phyloP scores from a whole-genome alignment of 2,797 vertebrate species.

The Helarctos malayanus region DNA sequence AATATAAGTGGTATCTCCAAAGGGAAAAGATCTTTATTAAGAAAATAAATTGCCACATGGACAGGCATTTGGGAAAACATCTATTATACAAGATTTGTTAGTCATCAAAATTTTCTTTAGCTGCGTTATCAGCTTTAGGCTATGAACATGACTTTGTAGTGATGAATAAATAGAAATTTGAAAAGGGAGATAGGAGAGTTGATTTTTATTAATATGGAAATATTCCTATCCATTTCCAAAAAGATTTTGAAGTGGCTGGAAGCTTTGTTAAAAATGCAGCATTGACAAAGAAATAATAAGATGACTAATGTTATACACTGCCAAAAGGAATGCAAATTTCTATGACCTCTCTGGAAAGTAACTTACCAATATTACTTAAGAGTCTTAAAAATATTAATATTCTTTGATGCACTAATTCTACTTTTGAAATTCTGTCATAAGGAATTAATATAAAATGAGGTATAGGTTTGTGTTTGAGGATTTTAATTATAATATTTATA shows the following conservation, averaged over 20 bases:
- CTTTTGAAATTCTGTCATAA: slow-evolving; percentile 26
- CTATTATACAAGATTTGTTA: slow-evolving; percentile 60
- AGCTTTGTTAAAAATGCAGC: slow-evolving; percentile 69
- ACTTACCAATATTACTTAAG: slow-evolving; percentile 38
- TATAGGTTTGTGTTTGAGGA: slow-evolving; percentile 5
- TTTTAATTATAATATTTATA: slow-evolving; percentile 36
- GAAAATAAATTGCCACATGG: slow-evolving; percentile 65
- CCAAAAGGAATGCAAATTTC: not conserved
- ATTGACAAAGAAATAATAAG: not conserved
- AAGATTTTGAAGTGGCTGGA: slow-evolving; percentile 56
- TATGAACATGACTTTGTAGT: slow-evolving; percentile 41
- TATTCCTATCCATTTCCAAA: slow-evolving; percentile 64
- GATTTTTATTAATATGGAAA: slow-evolving; percentile 71
- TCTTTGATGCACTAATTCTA: not conserved
- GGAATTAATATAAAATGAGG: slow-evolving; percentile 24
- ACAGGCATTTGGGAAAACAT: slow-evolving; percentile 61
- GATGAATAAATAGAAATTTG: slow-evolving; percentile 71
- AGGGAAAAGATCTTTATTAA: slow-evolving; percentile 63
- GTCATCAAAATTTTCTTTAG: slow-evolving; percentile 60
- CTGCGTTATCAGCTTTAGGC: slow-evolving; percentile 44
- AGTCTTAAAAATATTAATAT: slow-evolving; percentile 12
- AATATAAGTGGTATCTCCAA: slow-evolving; percentile 58
- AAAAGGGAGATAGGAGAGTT: slow-evolving; percentile 61
- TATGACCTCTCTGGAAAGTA: slow-evolving; percentile 13
- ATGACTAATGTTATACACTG: not conserved